Base-by-base conservation (phyloP, 2,113 vertebrate species). In the Hippolais icterina region DNA sequence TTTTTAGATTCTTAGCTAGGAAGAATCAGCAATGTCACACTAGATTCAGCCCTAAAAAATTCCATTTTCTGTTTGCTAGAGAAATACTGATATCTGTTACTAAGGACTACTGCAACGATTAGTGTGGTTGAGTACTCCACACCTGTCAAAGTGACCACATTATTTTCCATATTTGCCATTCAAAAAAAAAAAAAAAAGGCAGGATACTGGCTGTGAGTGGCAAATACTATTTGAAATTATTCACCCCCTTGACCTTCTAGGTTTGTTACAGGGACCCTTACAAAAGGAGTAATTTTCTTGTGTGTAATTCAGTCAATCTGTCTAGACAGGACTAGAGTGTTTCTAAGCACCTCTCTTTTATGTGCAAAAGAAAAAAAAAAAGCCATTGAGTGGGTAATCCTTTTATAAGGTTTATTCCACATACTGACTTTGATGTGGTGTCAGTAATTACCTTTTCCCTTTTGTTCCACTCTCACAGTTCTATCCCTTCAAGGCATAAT, bases 241-340 rank as follows among this genome's bases (percentile, higher is more conserved):
- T 88, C 71, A 47, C 6, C 7, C 12, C 42, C 31, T 49, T n/a
- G 71, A 71, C 50, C 69, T 68, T 71, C 37, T 12, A 22, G 50
- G 44, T 92, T 81, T 92, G 64, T 70, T 78, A 31, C 39, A 2
- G 14, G 86, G 50, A 81, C 50, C 29, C 27, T 76, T 63, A 66
- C 24, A 89, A 93, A 76, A 78, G 52, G 44, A 94, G 60, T 83
- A 9, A 92, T 90, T 96, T 93, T 59, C 79, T 71, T 81, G 29
- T 90, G 84, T 82, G 87, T 83, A 90, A 87, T 49, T 78, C 71
- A 85, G 91, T 87, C 70, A 19, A 46, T 81, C 72, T 72, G 83
- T 93, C 92, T 96, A 92, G 87, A 95, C 82, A 89, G 81, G 52
- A 42, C 75, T 83, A 35, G 88, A 81, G 49, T 75, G 76, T 64